These are phyloP conservation scores for Mythimna lalbum DNA, from an alignment of 2,888 invertebrate genomes.

Conservation along the genomic window DNA sequence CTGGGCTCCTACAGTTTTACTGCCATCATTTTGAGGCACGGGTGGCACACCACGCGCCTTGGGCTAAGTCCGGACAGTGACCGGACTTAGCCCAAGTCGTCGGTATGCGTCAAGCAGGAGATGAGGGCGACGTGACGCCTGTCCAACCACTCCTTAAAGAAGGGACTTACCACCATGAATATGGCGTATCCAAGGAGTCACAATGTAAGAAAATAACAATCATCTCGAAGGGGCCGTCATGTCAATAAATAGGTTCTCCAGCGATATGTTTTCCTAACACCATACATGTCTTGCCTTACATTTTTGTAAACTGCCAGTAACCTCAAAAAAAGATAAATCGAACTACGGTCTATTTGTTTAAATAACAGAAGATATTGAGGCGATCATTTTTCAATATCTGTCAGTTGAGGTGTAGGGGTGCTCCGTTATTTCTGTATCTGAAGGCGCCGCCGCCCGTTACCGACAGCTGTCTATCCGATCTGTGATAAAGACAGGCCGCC, in stretches of 20 bases:
- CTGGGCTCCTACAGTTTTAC: no score
- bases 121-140: no score
- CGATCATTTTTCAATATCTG: background rate
- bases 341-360: background rate
- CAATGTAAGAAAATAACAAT: no score
- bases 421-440: conserved; percentile 2
- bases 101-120: no score
- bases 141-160: no score
- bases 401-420: background rate
- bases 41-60: no score
- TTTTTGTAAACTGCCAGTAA: background rate
- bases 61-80: no score
- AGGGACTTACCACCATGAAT: no score
- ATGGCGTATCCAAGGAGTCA: no score
- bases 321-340: background rate
- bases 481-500: conserved; percentile 5
- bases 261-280: background rate
- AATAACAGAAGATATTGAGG: background rate
- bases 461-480: background rate
- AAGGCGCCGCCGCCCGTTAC: background rate
- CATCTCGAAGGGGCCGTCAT: no score
- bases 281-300: background rate
- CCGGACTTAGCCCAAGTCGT: no score
- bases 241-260: background rate
- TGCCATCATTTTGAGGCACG: no score